A percentile compares a stretch with the other conserved stretches of the same genome.
These are phyloP conservation scores for Seriola aureovittata DNA, from an alignment of 2,113 vertebrate species.

Conservation along the genomic window DNA sequence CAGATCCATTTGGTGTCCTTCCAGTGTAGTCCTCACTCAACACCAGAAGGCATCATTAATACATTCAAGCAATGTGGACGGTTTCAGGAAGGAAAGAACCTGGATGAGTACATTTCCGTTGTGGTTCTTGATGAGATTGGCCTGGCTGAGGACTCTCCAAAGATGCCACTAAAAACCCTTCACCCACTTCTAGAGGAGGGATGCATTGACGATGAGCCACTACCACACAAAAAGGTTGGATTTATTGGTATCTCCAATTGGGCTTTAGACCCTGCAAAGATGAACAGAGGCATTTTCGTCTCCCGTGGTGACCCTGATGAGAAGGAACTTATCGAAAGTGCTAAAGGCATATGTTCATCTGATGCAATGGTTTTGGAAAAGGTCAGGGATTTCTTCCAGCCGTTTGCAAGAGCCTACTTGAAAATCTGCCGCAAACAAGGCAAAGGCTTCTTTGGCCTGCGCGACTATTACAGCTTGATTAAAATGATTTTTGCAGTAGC, in stretches of 20 bases:
- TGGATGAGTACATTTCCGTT: constrained; percentile 92
- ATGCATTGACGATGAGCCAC: constrained; percentile 93
- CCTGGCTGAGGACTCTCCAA: constrained; percentile 95
- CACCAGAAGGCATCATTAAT: constrained; percentile 95
- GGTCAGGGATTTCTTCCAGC: constrained; percentile 86
- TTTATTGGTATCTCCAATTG: constrained; percentile 98
- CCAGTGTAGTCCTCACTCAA: constrained; percentile 98
- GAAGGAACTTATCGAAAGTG: constrained; percentile 90
- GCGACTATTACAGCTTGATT: constrained; percentile 97
- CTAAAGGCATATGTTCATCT: constrained; percentile 92
- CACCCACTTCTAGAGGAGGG: constrained; percentile 96
- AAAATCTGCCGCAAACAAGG: constrained; percentile 84
- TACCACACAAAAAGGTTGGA: constrained; percentile 95
- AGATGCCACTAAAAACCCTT: constrained; percentile 96
- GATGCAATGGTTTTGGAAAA: constrained; percentile 86
- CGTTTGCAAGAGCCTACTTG: constrained; percentile 91
- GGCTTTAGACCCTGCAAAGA: constrained; percentile 98
- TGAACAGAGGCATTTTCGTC: constrained; percentile 98
- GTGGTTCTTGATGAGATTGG: constrained; percentile 98
- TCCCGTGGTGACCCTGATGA: constrained; percentile 90
- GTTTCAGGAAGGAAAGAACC: constrained; percentile 95
- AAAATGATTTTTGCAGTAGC: constrained; percentile 93
- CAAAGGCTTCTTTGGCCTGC: constrained; percentile 95
- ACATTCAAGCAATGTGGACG: constrained; percentile 96
- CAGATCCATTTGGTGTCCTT: constrained; percentile 96